A percentile compares a stretch with the other conserved stretches of the same genome.
These are phyloP conservation scores for Drosophila ustulata DNA, from an alignment of 2,888 invertebrate genomes.

Conservation along the genomic window DNA sequence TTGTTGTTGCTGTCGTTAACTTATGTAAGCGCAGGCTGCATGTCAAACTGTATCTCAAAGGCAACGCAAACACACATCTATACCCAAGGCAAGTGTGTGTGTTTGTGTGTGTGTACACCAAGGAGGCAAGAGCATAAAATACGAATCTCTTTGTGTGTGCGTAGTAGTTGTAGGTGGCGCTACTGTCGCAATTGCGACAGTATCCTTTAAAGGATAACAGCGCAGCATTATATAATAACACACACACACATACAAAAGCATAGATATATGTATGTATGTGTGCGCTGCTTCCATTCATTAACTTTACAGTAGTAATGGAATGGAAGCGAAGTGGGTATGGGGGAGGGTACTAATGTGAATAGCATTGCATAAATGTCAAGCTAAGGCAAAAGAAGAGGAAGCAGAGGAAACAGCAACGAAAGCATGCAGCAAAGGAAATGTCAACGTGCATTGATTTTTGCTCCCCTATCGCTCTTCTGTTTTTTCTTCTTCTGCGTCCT, in stretches of 20 bases:
- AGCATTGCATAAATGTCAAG: conserved; percentile 69
- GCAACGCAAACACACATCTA: neutral
- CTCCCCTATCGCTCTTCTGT: conserved; percentile 25
- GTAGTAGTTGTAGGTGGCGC: conserved; percentile 25
- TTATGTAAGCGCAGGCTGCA: conserved; percentile 60
- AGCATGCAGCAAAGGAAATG: conserved; percentile 45
- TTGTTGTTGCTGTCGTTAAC: conserved; percentile 34
- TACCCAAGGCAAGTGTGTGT: conserved; percentile 19
- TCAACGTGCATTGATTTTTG: conserved; percentile 67
- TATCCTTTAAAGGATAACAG: conserved; percentile 51
- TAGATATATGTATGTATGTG: conserved; percentile 1
- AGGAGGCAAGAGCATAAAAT: conserved; percentile 24
- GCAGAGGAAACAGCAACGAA: conserved; percentile 38
- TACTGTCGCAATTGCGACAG: conserved; percentile 1
- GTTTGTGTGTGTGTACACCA: conserved; percentile 1
- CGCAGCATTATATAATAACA: conserved; percentile 51
- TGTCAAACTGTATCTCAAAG: conserved; percentile 21
- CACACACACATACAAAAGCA: conserved; percentile 7
- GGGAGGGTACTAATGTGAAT: neutral
- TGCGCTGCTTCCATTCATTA: conserved; percentile 51
- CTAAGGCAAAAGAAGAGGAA: conserved; percentile 8
- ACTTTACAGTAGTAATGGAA: conserved; percentile 41
- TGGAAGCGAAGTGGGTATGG: neutral
- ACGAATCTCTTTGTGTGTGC: neutral
- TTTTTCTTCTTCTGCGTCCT: conserved; percentile 23